Percentiles rank a stretch among this genome's conserved stretches.
Conservation (phyloP, 1,140 invertebrate genomes). For the Oncopodura yosiiana region DNA sequence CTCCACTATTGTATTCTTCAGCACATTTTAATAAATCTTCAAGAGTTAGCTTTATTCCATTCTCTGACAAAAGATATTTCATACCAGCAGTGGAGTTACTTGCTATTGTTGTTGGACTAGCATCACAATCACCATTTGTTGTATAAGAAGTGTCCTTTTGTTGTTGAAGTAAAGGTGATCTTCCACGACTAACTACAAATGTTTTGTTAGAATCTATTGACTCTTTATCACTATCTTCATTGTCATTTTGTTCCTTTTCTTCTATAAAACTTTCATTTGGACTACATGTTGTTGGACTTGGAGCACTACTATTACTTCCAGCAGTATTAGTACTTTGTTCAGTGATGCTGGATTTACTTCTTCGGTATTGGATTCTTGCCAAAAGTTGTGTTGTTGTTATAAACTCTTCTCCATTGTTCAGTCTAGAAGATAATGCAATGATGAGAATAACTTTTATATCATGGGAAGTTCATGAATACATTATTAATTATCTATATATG, state of each 20-base stretch:
- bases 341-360: too few relatives aligned
- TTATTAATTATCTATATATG: slow-evolving; percentile 34
- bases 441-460: background rate
- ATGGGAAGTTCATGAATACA: background rate
- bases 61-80: background rate
- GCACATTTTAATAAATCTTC: slow-evolving; percentile 13
- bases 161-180: too few relatives aligned
- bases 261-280: background rate
- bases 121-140: too few relatives aligned
- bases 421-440: slow-evolving; percentile 41
- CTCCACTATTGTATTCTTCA: slow-evolving; percentile 4
- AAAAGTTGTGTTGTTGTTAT: slow-evolving; percentile 69
- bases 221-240: background rate
- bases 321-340: slow-evolving; percentile 3
- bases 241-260: slow-evolving; percentile 10
- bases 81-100: background rate
- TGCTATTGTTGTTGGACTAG: too few relatives aligned
- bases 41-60: slow-evolving; percentile 14
- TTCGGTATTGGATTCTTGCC: slow-evolving; percentile 44
- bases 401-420: slow-evolving; percentile 73
- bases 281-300: background rate
- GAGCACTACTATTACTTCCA: background rate
- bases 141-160: too few relatives aligned
- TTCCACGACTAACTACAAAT: slow-evolving; percentile 13
- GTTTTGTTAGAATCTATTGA: slow-evolving; percentile 14